Evolutionary conservation across 2,888 invertebrate genomes (phyloP).

Genomic region (Apocheima hispidaria): DNA sequence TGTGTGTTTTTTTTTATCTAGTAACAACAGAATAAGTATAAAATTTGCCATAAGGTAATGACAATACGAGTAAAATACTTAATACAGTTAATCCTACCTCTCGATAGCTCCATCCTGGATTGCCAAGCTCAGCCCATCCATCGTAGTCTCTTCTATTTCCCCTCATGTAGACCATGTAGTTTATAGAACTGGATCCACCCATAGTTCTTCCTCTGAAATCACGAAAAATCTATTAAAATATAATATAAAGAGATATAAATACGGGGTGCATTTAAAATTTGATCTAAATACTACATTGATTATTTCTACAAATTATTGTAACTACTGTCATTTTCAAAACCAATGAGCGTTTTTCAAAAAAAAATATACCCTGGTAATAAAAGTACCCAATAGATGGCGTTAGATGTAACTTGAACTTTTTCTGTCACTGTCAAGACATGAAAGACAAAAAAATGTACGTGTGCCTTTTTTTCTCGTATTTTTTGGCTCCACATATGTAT

Average conservation of each 20-base stretch:
- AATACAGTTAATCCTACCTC: constrained; percentile 66
- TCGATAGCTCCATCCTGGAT: constrained; percentile 87
- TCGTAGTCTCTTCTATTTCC: constrained; percentile 88
- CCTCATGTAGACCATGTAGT: constrained; percentile 89
- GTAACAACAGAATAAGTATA: background rate
- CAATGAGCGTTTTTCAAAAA: background rate
- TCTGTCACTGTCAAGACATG: too few species aligned
- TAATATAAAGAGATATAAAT: background rate
- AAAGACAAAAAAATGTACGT: too few species aligned
- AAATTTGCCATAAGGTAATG: background rate
- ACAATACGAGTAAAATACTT: background rate
- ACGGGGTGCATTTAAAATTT: background rate
- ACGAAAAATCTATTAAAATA: background rate
- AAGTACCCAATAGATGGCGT: too few species aligned
- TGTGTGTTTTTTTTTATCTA: too few species aligned
- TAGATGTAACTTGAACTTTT: too few species aligned
- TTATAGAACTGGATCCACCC: constrained; percentile 89
- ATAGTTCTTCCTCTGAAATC: constrained; percentile 86
- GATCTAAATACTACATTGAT: background rate
- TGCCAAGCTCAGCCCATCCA: constrained; percentile 87
- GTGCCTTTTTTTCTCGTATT: too few species aligned
- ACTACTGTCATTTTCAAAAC: background rate
- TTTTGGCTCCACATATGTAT: too few species aligned
- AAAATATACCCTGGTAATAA: background rate
- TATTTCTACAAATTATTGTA: background rate